Base-by-base conservation (phyloP, 2,888 invertebrate species). In the Noctua pronuba region DNA sequence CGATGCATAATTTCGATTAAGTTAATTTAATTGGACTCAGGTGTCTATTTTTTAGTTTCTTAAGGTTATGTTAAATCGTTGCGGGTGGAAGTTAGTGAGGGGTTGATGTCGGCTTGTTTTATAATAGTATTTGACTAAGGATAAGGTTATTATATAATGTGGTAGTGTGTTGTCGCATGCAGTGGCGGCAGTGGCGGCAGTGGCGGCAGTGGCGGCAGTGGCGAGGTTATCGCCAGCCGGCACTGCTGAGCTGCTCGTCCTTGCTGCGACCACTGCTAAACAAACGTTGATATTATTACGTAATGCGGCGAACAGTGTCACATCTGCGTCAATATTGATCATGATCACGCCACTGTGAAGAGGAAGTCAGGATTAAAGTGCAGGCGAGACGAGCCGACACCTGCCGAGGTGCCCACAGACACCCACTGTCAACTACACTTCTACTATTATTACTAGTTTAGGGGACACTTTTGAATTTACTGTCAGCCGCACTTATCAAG, bases 261-360 rank as follows among this genome's bases (percentile, higher is more conserved):
- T 93, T 91, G 93, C 90, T 79, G 86, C 90, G 91, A 86, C 89
- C 87, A 81, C 89, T 92, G 83, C 91, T 91, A 91, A 92, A 92
- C 90, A 93, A 93, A 92, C 90, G 88, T 88, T 88, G 90, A 90
- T 89, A 93, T 94, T 94, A 95, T 95, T 95, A 95, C 95, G 95
- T 95, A 95, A 95, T 91, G 86, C 88, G 83, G 88, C 90, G 89
- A 87, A 85, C 89, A 91, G 90, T 94, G 93, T 92, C 91, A 94
- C 94, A 95, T 95, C 94, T 95, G 94, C 91, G 94, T 95, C 95
- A 96, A 96, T 96, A 96, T 96, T 95, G 95, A 94, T 93, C 92
- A 93, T 92, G 93, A 94, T 94, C 94, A 94, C 94, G 93, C 94
- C 94, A 94, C 93, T 90, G 88, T 91, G 89, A 90, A 87, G 89